phyloP scores from a whole-genome alignment of 2,888 invertebrate genomes.

The Xestia c-nigrum region DNA sequence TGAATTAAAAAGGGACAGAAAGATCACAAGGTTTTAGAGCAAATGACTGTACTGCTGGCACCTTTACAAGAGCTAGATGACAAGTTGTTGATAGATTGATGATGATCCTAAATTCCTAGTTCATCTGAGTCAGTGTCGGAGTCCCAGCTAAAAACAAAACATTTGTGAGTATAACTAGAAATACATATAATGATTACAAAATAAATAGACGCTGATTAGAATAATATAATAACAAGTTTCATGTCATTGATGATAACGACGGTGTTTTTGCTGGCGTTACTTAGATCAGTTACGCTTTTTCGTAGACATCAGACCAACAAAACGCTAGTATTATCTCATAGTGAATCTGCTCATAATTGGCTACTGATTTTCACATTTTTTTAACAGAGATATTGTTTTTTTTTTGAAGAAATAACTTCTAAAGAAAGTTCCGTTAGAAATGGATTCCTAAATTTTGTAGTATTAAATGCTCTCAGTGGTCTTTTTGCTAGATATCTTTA shows the following conservation, averaged over 20 bases:
- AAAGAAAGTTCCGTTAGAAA: too few relatives aligned
- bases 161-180: neutral
- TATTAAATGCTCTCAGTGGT: neutral
- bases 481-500: neutral
- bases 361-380: neutral
- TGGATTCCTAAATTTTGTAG: neutral
- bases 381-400: neutral
- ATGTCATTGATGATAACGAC: neutral
- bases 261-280: neutral
- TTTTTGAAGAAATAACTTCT: neutral
- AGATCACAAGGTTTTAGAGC: conserved; percentile 34
- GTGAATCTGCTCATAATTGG: neutral
- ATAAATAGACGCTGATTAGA: neutral
- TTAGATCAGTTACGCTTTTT: neutral
- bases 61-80: conserved; percentile 53
- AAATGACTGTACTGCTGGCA: conserved; percentile 40
- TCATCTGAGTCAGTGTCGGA: conserved; percentile 54
- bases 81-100: conserved; percentile 51
- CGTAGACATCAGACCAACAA: neutral
- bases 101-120: conserved; percentile 46
- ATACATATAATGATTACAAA: neutral
- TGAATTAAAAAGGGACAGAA: conserved; percentile 12
- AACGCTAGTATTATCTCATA: neutral
- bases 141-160: conserved; percentile 61
- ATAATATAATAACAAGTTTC: neutral